Percentiles rank a stretch among this genome's conserved stretches.
Evolutionary conservation across 2,888 invertebrate species (phyloP).

Genomic region (Drosophila basisetae): DNA sequence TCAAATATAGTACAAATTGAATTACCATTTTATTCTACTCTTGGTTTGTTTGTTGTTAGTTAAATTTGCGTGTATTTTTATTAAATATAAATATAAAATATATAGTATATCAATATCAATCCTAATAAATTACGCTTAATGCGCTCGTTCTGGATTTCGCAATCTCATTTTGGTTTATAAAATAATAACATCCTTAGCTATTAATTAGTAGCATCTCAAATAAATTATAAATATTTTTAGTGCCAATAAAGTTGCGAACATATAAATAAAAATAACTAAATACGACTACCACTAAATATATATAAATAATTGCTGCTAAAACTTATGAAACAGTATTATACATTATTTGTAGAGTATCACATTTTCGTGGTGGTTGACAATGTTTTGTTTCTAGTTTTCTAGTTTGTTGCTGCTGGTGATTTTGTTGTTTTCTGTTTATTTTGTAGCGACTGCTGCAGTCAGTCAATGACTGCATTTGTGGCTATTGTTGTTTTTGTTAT

Average conservation of each 20-base stretch:
- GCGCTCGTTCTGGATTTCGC: not conserved
- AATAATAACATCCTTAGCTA: not conserved
- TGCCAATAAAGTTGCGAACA: too few relatives aligned
- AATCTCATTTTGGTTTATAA: not conserved
- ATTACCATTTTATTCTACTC: too few relatives aligned
- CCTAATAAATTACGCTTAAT: not conserved
- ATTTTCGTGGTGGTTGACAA: not conserved
- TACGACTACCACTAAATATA: too few relatives aligned
- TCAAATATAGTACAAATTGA: too few relatives aligned
- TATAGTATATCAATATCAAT: not conserved
- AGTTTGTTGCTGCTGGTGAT: conserved; percentile 7
- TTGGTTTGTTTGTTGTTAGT: too few relatives aligned
- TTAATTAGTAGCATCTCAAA: not conserved
- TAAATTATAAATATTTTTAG: not conserved
- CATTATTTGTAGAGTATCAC: conserved; percentile 13
- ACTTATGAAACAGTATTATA: not conserved
- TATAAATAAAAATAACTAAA: not conserved
- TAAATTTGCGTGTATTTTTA: too few relatives aligned
- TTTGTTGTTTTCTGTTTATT: conserved; percentile 32
- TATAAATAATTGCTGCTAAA: not conserved
- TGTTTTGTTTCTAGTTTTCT: conserved; percentile 1
- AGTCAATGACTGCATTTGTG: conserved; percentile 62
- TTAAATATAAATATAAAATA: too few relatives aligned
- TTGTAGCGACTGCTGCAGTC: conserved; percentile 41
- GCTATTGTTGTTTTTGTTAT: conserved; percentile 32